phyloP scores from a whole-genome alignment of 2,888 invertebrate genomes.

The Ormyrus thymus region DNA sequence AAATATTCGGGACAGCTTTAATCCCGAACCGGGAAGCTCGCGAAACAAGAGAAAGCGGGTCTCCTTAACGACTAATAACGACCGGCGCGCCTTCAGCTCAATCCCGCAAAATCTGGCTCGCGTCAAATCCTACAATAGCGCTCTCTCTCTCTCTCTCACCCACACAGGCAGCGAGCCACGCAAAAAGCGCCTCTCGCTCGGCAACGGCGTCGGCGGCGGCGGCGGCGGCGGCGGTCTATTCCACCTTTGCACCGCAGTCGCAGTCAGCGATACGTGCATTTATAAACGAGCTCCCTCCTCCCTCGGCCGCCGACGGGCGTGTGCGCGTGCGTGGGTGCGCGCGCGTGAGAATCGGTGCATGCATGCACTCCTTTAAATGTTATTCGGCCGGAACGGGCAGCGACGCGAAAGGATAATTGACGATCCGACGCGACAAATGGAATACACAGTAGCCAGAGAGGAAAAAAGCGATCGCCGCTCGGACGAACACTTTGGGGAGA shows the following conservation, averaged over 20 bases:
- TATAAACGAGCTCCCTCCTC: constrained; percentile 27
- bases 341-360: constrained; percentile 4
- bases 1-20: too few relatives aligned
- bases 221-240: not conserved
- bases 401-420: constrained; percentile 67
- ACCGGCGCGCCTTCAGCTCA: too few relatives aligned
- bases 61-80: too few relatives aligned
- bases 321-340: not conserved
- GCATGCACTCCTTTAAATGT: constrained; percentile 60
- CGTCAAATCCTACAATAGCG: too few relatives aligned
- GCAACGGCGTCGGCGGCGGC: too few relatives aligned
- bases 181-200: constrained; percentile 3
- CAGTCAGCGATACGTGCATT: constrained; percentile 39
- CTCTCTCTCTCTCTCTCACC: too few relatives aligned
- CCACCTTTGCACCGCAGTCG: constrained; percentile 1
- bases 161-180: too few relatives aligned
- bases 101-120: too few relatives aligned
- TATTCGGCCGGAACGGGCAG: constrained; percentile 62
- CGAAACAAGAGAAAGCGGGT: too few relatives aligned
- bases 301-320: not conserved
- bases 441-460: constrained; percentile 58
- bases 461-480: constrained; percentile 54
- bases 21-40: too few relatives aligned
- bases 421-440: constrained; percentile 62
- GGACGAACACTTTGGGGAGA: constrained; percentile 54